Evolutionary conservation across 2,113 vertebrate genomes (phyloP).

Genomic region (Nettapus auritus): DNA sequence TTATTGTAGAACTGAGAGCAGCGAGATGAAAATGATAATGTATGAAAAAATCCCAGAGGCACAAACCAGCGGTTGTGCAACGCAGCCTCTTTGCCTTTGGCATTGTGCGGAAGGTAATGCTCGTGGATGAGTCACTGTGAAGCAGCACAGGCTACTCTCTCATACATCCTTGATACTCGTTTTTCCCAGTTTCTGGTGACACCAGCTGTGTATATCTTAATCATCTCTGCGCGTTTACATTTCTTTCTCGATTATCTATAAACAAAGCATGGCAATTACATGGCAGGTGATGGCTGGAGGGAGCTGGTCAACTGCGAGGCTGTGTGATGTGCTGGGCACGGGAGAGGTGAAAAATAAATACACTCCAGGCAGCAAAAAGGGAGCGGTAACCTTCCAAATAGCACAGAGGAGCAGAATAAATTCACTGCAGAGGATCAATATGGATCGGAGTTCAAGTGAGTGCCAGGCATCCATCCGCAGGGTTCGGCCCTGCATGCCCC

Average conservation of each 20-base stretch:
- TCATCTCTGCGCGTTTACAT: constrained; percentile 34
- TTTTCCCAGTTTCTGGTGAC: constrained; percentile 59
- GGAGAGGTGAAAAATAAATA: not conserved
- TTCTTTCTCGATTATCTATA: constrained; percentile 59
- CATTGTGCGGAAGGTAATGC: constrained; percentile 51
- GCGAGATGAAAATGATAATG: constrained; percentile 73
- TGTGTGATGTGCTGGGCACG: not conserved
- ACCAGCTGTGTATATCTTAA: constrained; percentile 69
- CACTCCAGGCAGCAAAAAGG: not conserved
- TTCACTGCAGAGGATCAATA: not conserved
- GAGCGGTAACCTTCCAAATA: not conserved
- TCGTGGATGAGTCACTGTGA: constrained; percentile 66
- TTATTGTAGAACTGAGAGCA: constrained; percentile 66
- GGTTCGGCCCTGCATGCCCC: fast-evolving
- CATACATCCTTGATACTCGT: not conserved
- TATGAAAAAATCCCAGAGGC: constrained; percentile 71
- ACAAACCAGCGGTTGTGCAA: constrained; percentile 51
- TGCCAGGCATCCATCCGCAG: not conserved
- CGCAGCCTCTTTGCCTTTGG: constrained; percentile 72
- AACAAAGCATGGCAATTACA: constrained; percentile 25
- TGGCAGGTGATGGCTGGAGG: constrained; percentile 14
- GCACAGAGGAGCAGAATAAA: not conserved
- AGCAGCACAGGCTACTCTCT: constrained; percentile 29
- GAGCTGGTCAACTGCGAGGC: not conserved
- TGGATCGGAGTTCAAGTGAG: not conserved